Evolutionary conservation across 2,888 invertebrate species (phyloP), one percentile per base, ranked within the genome.

Genomic region (Aradus depressus): DNA sequence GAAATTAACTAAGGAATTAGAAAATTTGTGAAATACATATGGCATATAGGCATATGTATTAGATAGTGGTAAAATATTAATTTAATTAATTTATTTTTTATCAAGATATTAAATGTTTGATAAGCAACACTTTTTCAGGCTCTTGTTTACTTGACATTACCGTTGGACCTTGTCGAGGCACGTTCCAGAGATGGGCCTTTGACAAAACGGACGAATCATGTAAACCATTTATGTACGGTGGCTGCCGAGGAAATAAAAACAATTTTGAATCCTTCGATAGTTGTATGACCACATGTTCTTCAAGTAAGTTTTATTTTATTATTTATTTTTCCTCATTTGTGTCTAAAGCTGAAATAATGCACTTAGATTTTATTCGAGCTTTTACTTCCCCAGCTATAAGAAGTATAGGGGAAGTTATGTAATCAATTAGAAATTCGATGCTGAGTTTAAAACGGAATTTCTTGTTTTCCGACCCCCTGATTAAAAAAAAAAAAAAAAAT

Each of bases 201-300:
- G 82, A 61, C 31, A 34, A 44, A 16, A 62, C 63, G n/a, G 80
- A 79, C 63, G 75, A 81, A 51, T 81, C 78, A 71, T 97, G 97
- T 68, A 75, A 82, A 51, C 79, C 85, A 49, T 97, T 97, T 71
- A 75, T 75, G 49, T 97, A 89, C 70, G 89, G 92, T 34, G 88
- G 88, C 37, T 89, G 88, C 60, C 76, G 90, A 52, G 95, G 95
- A 34, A 92, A 88, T 68, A 76, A 79, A 62, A 96, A 96, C 70
- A 92, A 91, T 69, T 96, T 95, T 73, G 74, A 85, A 55, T 80
- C 82, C 12, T 75, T 76, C 59, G 76, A 81, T 23, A 87, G 89
- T 63, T 92, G 92, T 64, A 73, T 75, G 59, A 72, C 71, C 59
- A 79, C 82, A 5, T 90, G 90, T 65, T 70, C 28, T 31, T 8